A percentile compares a stretch with the other conserved stretches of the same genome.
Evolutionary conservation across 2,113 vertebrate genomes (phyloP).

Genomic region (Hemicordylus capensis): DNA sequence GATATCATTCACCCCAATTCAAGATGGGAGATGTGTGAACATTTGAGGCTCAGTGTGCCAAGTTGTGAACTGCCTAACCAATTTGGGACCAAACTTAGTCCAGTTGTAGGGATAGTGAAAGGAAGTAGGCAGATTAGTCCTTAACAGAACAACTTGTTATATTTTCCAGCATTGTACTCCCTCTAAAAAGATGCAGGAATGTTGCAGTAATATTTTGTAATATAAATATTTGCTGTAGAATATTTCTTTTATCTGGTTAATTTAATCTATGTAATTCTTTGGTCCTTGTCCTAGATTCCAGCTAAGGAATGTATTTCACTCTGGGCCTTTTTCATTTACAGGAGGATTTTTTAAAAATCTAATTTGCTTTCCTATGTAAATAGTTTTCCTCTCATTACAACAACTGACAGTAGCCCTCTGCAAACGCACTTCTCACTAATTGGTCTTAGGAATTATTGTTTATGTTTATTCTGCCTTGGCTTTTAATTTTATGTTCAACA

Average conservation of each 20-base stretch:
- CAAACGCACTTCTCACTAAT: not conserved
- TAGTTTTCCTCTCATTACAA: not conserved
- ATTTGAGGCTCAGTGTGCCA: too few relatives aligned
- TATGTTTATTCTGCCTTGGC: not conserved
- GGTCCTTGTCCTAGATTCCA: constrained; percentile 7
- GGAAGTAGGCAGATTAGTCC: too few relatives aligned
- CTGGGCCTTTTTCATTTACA: not conserved
- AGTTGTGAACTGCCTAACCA: too few relatives aligned
- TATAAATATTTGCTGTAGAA: constrained; percentile 11
- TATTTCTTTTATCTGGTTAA: not conserved
- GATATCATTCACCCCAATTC: too few relatives aligned
- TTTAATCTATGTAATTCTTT: constrained; percentile 20
- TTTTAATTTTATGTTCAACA: constrained; percentile 11
- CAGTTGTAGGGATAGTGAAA: too few relatives aligned
- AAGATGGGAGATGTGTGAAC: too few relatives aligned
- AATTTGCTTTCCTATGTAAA: constrained; percentile 23
- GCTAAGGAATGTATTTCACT: constrained; percentile 14
- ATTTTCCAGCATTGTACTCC: not conserved
- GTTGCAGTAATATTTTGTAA: constrained; percentile 4
- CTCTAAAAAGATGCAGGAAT: constrained; percentile 5
- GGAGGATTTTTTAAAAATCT: not conserved
- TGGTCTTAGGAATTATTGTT: not conserved
- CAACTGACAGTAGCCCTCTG: not conserved
- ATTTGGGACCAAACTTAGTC: too few relatives aligned
- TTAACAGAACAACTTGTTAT: too few relatives aligned